phyloP scores from a whole-genome alignment of 2,888 invertebrate species.

The Mythimna loreyi region DNA sequence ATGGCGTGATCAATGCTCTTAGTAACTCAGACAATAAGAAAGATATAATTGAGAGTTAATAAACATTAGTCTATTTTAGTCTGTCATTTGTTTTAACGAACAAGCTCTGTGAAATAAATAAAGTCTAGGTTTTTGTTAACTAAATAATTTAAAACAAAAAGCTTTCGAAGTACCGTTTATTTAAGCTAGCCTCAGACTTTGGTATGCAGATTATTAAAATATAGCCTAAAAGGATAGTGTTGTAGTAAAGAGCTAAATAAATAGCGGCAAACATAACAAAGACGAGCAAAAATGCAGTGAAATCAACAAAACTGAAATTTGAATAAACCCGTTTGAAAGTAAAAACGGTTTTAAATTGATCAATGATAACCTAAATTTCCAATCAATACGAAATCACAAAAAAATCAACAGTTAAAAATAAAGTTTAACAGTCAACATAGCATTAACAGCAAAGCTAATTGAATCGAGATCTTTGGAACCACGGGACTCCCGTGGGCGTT shows the following conservation, averaged over 20 bases:
- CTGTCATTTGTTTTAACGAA: conserved; percentile 2
- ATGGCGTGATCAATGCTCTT: neutral
- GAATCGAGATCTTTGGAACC: conserved; percentile 81
- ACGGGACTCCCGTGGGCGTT: conserved; percentile 81
- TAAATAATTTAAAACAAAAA: conserved; percentile 1
- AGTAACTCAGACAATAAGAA: neutral
- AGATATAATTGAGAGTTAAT: neutral
- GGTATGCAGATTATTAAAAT: conserved; percentile 27
- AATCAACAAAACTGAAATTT: neutral
- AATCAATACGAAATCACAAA: conserved; percentile 44
- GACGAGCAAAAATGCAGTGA: neutral
- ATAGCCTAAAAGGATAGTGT: conserved; percentile 32
- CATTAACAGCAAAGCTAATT: conserved; percentile 79
- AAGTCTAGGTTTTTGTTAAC: neutral
- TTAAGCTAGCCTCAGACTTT: neutral
- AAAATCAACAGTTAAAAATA: conserved; percentile 31
- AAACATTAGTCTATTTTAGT: neutral
- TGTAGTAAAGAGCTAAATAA: conserved; percentile 28
- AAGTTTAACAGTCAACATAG: conserved; percentile 58
- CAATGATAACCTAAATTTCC: conserved; percentile 11
- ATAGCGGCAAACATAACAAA: neutral
- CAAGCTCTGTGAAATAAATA: neutral
- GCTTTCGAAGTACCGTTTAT: conserved; percentile 1
- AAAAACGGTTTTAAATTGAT: neutral
- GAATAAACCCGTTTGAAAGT: neutral